phyloP scores from a whole-genome alignment of 1,140 invertebrate species.

The Caerostris extrusa region DNA sequence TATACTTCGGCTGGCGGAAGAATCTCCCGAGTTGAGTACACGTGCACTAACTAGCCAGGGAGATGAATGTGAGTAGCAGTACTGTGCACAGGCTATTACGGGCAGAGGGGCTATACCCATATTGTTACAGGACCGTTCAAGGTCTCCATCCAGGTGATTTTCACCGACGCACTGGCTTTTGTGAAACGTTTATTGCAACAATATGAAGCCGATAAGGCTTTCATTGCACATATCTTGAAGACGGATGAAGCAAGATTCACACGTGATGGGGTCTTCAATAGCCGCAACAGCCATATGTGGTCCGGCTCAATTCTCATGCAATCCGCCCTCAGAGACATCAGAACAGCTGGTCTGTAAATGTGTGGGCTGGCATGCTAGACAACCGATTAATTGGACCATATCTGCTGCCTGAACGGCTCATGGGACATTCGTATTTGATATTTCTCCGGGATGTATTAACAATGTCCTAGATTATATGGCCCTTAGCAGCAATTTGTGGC shows the following conservation, averaged over 20 bases:
- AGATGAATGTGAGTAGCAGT: background rate
- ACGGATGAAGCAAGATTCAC: background rate
- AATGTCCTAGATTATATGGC: background rate
- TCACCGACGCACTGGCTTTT: background rate
- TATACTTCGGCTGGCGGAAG: background rate
- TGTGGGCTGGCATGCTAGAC: background rate
- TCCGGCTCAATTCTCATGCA: background rate
- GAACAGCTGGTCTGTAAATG: background rate
- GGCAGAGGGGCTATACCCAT: background rate
- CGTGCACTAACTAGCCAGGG: background rate
- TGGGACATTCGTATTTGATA: background rate
- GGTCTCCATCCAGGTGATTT: background rate
- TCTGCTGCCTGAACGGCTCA: background rate
- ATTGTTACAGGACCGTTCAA: background rate
- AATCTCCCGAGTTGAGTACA: background rate
- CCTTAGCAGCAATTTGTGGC: background rate
- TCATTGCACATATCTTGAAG: background rate
- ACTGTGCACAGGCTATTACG: background rate
- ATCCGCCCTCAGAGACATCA: background rate
- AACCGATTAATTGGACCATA: background rate
- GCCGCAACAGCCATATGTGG: background rate
- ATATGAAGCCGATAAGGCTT: background rate
- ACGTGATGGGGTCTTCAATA: background rate
- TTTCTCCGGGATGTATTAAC: background rate
- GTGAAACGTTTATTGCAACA: background rate